Conservation (phyloP, 2,797 vertebrate genomes). For the Pachyuromys duprasi region DNA sequence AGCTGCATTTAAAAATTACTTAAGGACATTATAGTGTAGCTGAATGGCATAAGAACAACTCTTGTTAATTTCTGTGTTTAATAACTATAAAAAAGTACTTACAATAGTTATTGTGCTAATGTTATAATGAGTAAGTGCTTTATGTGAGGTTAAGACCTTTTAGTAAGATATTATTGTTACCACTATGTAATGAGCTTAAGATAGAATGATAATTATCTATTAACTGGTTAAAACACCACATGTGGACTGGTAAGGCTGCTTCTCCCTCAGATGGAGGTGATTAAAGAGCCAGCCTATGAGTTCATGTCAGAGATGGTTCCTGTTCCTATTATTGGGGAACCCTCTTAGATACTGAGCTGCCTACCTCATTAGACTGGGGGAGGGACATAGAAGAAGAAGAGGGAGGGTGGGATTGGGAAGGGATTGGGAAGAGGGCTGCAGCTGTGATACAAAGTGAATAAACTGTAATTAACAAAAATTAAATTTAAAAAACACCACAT, state of each 20-base stretch:
- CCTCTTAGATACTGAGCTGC: too few species aligned
- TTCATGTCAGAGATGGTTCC: too few species aligned
- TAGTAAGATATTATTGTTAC: constrained; percentile 40
- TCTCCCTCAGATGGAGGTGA: too few species aligned
- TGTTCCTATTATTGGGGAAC: too few species aligned
- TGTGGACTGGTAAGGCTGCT: too few species aligned
- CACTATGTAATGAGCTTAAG: constrained; percentile 19
- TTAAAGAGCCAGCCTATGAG: too few species aligned
- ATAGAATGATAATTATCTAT: constrained; percentile 26
- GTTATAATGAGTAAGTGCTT: not conserved
- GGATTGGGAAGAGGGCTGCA: too few species aligned
- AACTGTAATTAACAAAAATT: too few species aligned
- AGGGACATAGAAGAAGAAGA: too few species aligned
- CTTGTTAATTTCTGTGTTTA: constrained; percentile 30
- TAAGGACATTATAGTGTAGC: not conserved
- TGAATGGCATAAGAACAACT: not conserved
- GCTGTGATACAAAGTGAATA: too few species aligned
- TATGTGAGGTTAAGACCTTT: not conserved
- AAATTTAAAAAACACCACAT: not conserved
- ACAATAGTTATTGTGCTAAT: not conserved
- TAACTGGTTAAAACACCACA: constrained; percentile 48
- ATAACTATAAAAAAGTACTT: not conserved
- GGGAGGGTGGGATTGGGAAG: too few species aligned
- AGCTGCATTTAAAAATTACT: constrained; percentile 19
- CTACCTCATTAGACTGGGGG: too few species aligned